Conservation (phyloP, 2,797 vertebrate species). For the Danio kyathit region DNA sequence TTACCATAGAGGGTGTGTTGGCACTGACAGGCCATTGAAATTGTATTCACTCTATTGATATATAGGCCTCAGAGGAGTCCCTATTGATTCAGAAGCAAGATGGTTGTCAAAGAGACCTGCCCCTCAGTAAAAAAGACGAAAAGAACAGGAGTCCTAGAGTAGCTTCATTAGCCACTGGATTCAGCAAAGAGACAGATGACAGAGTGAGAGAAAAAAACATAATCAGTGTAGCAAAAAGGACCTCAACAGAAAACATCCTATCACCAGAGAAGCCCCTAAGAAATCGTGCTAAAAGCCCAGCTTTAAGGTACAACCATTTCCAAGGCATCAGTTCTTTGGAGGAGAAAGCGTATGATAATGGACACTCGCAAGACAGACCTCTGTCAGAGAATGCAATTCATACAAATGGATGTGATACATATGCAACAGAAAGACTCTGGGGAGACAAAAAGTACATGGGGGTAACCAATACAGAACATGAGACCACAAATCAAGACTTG, state of each 20-base stretch:
- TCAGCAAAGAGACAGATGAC: constrained; percentile 62
- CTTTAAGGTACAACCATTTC: constrained; percentile 44
- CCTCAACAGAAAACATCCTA: constrained; percentile 61
- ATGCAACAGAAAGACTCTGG: constrained; percentile 51
- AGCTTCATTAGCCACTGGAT: constrained; percentile 50
- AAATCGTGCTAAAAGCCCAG: constrained; percentile 54
- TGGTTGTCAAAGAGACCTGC: constrained; percentile 78
- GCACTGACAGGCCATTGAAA: constrained; percentile 82
- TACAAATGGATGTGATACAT: constrained; percentile 75
- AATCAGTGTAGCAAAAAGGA: constrained; percentile 35
- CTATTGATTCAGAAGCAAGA: constrained; percentile 94
- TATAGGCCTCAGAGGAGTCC: constrained; percentile 93
- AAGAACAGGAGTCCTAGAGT: constrained; percentile 69
- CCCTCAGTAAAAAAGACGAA: constrained; percentile 72
- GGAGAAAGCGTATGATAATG: constrained; percentile 61
- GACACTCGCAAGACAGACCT: constrained; percentile 53
- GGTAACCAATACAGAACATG: constrained; percentile 54
- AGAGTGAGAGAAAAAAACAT: constrained; percentile 45
- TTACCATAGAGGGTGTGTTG: constrained; percentile 33
- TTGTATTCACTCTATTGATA: constrained; percentile 96
- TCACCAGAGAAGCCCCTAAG: constrained; percentile 66
- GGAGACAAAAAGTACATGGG: constrained; percentile 55
- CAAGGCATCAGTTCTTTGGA: constrained; percentile 43
- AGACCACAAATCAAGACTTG: constrained; percentile 36
- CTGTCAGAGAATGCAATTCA: constrained; percentile 61